Evolutionary conservation across 2,113 vertebrate species (phyloP).

Genomic region (Herpailurus yagouaroundi): DNA sequence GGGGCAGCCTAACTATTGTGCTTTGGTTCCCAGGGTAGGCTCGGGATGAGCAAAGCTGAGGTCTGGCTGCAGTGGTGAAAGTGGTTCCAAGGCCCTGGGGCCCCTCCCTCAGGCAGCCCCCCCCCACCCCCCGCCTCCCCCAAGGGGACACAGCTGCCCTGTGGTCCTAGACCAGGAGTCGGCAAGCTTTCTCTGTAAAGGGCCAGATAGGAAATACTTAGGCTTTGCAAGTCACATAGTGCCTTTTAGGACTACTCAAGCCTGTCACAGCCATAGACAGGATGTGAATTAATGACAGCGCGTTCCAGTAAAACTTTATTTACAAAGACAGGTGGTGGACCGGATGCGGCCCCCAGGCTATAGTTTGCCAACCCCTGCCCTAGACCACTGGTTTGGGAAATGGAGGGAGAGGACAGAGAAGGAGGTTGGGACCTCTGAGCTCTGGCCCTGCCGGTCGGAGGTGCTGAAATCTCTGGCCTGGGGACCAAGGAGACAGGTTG

Average conservation of each 20-base stretch:
- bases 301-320: slow-evolving; percentile 19
- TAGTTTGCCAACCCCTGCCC: background rate
- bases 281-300: background rate
- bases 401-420: background rate
- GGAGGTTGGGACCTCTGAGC: background rate
- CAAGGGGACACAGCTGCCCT: background rate
- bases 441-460: background rate
- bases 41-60: background rate
- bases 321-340: background rate
- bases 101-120: background rate
- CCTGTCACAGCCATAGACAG: background rate
- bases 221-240: background rate
- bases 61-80: slow-evolving; percentile 53
- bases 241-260: background rate
- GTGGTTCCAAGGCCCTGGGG: background rate
- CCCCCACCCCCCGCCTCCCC: background rate
- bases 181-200: background rate
- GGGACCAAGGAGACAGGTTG: background rate
- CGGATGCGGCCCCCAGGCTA: background rate
- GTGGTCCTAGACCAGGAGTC: background rate
- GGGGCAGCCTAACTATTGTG: slow-evolving; percentile 74
- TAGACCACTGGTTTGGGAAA: background rate
- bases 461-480: background rate
- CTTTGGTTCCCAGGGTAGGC: slow-evolving; percentile 59
- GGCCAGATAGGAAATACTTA: background rate